Evolutionary conservation across 1,140 invertebrate genomes (phyloP).

Genomic region (Heliconius melpomene): DNA sequence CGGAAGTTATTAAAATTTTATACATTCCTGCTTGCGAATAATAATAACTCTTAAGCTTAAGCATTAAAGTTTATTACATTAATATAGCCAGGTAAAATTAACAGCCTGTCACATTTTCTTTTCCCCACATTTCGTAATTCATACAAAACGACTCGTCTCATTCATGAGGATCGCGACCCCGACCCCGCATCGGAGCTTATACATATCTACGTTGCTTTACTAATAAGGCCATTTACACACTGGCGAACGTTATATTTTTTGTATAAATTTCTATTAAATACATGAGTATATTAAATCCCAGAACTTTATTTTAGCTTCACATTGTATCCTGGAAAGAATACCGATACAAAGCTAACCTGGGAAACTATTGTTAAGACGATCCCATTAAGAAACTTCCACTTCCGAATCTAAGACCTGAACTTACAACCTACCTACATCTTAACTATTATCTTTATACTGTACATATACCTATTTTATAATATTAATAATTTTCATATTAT

Average conservation of each 20-base stretch:
- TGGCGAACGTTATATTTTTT: neutral
- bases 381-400: no score
- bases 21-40: neutral
- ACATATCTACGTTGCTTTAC: slow-evolving; percentile 25
- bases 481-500: neutral
- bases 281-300: no score
- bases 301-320: no score
- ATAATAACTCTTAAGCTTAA: neutral
- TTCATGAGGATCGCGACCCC: slow-evolving; percentile 45
- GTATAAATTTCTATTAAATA: no score
- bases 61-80: slow-evolving; percentile 12
- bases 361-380: no score
- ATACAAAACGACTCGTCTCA: slow-evolving; percentile 34
- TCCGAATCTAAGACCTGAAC: neutral
- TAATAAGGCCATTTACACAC: slow-evolving; percentile 15
- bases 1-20: neutral
- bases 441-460: neutral
- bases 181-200: slow-evolving; percentile 24
- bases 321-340: no score
- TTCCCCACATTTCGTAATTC: slow-evolving; percentile 21
- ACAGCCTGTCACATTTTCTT: slow-evolving; percentile 21
- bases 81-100: neutral
- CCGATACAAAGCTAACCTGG: no score
- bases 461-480: neutral
- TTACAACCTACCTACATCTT: neutral